Percentiles rank a stretch among this genome's conserved stretches.
Evolutionary conservation across 2,797 vertebrate genomes (phyloP).

Genomic region (Onychomys torridus): DNA sequence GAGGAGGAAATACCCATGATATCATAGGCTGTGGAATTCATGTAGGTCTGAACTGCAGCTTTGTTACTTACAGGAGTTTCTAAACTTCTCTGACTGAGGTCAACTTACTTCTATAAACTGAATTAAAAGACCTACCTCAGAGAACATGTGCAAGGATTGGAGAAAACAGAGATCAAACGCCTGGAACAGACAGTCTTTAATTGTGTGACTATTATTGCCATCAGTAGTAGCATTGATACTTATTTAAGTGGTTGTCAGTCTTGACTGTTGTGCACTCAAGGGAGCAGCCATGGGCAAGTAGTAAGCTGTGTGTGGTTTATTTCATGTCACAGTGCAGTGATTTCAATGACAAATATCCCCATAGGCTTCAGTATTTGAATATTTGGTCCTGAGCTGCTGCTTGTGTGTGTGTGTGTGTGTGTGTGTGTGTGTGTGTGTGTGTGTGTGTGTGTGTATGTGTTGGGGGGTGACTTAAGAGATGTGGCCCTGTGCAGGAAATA

Average conservation of each 20-base stretch:
- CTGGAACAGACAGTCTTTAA: neutral
- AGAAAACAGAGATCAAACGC: neutral
- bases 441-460: neutral
- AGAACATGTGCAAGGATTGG: neutral
- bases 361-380: no score
- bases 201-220: neutral
- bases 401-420: neutral
- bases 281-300: neutral
- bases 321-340: neutral
- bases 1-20: neutral
- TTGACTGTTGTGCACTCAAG: neutral
- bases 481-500: neutral
- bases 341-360: neutral
- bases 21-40: neutral
- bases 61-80: neutral
- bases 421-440: neutral
- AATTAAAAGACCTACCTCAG: neutral
- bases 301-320: neutral
- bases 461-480: no score
- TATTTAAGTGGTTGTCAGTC: neutral
- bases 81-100: neutral
- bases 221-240: neutral
- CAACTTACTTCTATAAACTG: neutral
- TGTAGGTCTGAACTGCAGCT: neutral
- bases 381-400: neutral